These are phyloP conservation scores for Hylaeus volcanicus DNA, from an alignment of 1,140 invertebrate species.

Conservation along the genomic window DNA sequence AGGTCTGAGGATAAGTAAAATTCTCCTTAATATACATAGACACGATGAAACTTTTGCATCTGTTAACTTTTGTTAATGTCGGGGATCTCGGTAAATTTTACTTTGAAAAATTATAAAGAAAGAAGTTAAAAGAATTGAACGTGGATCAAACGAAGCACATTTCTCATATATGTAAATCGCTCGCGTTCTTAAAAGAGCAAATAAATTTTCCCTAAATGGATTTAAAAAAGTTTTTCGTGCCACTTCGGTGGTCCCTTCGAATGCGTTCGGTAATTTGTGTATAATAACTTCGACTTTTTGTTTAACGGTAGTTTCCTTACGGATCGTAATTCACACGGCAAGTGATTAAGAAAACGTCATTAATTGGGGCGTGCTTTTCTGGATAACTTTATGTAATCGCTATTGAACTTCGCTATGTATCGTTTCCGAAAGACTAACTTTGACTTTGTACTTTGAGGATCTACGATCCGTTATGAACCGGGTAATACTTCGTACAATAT, in stretches of 20 bases:
- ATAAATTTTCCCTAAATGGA: no score
- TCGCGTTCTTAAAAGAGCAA: no score
- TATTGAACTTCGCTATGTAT: neutral
- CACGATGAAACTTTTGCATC: no score
- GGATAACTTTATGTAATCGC: neutral
- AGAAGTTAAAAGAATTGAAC: no score
- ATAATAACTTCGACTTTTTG: constrained; percentile 50
- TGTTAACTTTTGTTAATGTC: no score
- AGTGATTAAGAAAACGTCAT: constrained; percentile 27
- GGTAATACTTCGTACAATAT: neutral
- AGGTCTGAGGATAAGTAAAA: no score
- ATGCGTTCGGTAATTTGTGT: constrained; percentile 46
- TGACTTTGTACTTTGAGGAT: neutral
- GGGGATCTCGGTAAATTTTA: no score
- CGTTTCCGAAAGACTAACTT: neutral
- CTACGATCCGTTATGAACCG: neutral
- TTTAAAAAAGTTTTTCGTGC: constrained; percentile 55
- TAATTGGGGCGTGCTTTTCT: constrained; percentile 35
- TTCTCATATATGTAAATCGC: no score
- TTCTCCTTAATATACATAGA: no score
- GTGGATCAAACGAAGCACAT: no score
- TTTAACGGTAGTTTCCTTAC: constrained; percentile 44
- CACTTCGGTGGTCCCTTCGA: constrained; percentile 26
- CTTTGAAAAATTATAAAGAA: no score
- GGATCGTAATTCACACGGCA: constrained; percentile 18